These are phyloP conservation scores for Elaphurus davidianus DNA, from an alignment of 2,113 vertebrate species.

Conservation along the genomic window DNA sequence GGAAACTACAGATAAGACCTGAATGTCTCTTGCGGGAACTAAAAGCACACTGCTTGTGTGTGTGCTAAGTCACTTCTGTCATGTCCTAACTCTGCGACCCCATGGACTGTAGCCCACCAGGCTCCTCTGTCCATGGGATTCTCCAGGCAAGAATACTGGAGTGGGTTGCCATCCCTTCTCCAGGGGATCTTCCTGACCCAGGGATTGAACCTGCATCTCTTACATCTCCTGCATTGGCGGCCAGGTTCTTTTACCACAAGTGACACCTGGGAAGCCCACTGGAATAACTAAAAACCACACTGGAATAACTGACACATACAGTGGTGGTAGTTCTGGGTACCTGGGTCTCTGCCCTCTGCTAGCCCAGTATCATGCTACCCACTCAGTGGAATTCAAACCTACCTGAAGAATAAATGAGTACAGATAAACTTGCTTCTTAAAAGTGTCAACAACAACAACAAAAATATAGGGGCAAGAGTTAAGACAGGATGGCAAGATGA, in stretches of 20 bases:
- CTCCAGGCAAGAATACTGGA: background rate
- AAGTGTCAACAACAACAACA: background rate
- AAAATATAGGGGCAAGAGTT: background rate
- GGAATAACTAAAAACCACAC: background rate
- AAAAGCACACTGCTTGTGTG: background rate
- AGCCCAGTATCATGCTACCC: fast-evolving
- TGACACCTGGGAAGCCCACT: background rate
- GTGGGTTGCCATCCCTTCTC: background rate
- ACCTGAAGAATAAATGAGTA: background rate
- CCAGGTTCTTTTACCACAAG: background rate
- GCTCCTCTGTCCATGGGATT: background rate
- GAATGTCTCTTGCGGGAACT: background rate
- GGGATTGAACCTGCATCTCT: fast-evolving
- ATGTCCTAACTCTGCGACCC: background rate
- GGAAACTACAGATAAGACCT: background rate
- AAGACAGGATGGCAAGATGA: background rate
- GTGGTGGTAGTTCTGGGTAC: too few species aligned
- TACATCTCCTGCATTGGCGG: fast-evolving
- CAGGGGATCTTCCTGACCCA: background rate
- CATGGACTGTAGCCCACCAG: background rate
- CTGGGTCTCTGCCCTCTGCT: background rate
- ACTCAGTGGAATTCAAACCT: background rate
- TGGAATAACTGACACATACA: background rate
- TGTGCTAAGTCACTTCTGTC: background rate
- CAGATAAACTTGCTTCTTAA: background rate